Percentiles rank a stretch among this genome's conserved stretches.
phyloP scores from a whole-genome alignment of 92 coral and sea anemone genomes.

The Isaurus tuberculatus region DNA sequence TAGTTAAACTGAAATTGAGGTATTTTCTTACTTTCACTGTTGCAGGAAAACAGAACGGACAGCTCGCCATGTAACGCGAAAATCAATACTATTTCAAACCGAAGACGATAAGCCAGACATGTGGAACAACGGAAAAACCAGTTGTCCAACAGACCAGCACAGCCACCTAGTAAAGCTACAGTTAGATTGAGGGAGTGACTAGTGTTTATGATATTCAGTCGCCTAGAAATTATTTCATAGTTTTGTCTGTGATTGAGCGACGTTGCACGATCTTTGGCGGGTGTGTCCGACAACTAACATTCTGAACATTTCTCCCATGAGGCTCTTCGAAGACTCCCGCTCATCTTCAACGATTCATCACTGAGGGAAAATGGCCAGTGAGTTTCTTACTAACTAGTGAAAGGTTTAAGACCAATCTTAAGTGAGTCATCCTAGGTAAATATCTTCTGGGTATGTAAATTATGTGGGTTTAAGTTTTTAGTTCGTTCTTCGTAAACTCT shows the following conservation, averaged over 20 bases:
- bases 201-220: background rate
- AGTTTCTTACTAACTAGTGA: background rate
- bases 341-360: background rate
- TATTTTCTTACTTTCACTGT: background rate
- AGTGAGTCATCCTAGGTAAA: background rate
- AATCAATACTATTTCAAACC: background rate
- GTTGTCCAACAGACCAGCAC: background rate
- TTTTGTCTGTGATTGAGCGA: background rate
- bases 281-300: slow-evolving; percentile 21
- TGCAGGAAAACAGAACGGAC: slow-evolving; percentile 1
- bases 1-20: background rate
- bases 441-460: background rate
- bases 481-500: background rate
- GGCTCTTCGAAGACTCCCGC: slow-evolving; percentile 40
- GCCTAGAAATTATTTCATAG: background rate
- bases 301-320: slow-evolving; percentile 27
- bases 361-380: background rate
- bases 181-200: background rate
- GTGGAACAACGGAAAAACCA: slow-evolving; percentile 15
- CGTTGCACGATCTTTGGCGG: slow-evolving; percentile 5
- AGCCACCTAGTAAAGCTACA: background rate
- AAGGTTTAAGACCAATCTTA: background rate
- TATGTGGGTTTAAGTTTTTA: background rate
- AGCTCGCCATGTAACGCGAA: background rate
- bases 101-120: slow-evolving; percentile 33